Conservation (phyloP, 2,797 vertebrate species). For the Salmo trutta region DNA sequence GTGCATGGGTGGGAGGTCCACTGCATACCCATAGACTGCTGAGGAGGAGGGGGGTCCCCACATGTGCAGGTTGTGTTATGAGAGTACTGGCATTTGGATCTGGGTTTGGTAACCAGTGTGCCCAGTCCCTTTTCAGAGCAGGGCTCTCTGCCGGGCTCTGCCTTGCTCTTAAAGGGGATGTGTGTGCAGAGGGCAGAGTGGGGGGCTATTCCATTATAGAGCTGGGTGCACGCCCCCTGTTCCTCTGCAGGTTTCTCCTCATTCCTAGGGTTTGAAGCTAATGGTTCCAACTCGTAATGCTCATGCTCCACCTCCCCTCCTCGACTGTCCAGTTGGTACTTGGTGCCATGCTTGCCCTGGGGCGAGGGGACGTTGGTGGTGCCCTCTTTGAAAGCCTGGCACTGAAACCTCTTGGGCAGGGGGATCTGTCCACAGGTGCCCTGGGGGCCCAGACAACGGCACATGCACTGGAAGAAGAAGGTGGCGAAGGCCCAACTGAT, state of each 20-base stretch:
- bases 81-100: slow-evolving; percentile 69
- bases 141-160: slow-evolving; percentile 47
- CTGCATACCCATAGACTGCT: slow-evolving; percentile 58
- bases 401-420: slow-evolving; percentile 82
- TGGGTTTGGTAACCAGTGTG: slow-evolving; percentile 51
- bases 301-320: slow-evolving; percentile 79
- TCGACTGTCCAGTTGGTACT: slow-evolving; percentile 79
- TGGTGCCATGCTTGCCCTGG: slow-evolving; percentile 74
- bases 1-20: slow-evolving; percentile 68
- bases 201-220: slow-evolving; percentile 68
- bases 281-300: slow-evolving; percentile 89
- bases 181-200: slow-evolving; percentile 47
- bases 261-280: slow-evolving; percentile 75
- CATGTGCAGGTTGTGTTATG: slow-evolving; percentile 75
- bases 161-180: slow-evolving; percentile 53
- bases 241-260: slow-evolving; percentile 75
- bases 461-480: slow-evolving; percentile 98
- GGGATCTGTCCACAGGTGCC: slow-evolving; percentile 95
- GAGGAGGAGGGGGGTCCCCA: slow-evolving; percentile 56
- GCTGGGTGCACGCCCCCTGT: slow-evolving; percentile 66
- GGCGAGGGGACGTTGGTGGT: slow-evolving; percentile 57
- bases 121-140: slow-evolving; percentile 55
- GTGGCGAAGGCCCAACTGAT: slow-evolving; percentile 98
- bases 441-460: slow-evolving; percentile 93
- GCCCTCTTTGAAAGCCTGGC: slow-evolving; percentile 77